These are phyloP conservation scores for Pterostichus madidus DNA, from an alignment of 2,888 invertebrate genomes.

Conservation along the genomic window DNA sequence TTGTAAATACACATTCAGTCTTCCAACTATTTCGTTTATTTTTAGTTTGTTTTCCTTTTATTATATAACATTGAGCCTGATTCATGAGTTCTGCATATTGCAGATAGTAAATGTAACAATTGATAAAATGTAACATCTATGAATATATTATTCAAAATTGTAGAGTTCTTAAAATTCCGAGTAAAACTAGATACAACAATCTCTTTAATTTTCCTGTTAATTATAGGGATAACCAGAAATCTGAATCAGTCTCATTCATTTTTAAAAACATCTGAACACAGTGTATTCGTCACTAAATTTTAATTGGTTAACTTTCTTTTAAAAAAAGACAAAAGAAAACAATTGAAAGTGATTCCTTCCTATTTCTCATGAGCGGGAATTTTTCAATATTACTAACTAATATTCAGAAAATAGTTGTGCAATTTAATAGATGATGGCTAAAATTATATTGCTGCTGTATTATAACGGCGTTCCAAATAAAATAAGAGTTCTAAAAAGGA, in stretches of 20 bases:
- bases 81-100: not conserved
- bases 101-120: not conserved
- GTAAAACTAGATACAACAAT: not conserved
- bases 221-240: constrained; percentile 3
- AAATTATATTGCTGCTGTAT: not conserved
- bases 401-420: constrained; percentile 26
- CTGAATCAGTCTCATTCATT: not conserved
- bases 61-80: not conserved
- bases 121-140: not conserved
- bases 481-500: constrained; percentile 13
- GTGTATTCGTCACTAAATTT: not conserved
- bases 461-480: constrained; percentile 38
- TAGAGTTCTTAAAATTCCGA: not conserved
- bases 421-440: not conserved
- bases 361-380: constrained; percentile 41
- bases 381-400: constrained; percentile 1
- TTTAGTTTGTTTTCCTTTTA: not conserved
- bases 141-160: not conserved
- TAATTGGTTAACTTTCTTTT: constrained; percentile 47
- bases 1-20: not conserved
- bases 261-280: not conserved
- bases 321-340: constrained; percentile 41
- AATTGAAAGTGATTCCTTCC: constrained; percentile 48
- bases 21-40: not conserved
- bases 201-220: not conserved